Conservation (phyloP, 2,113 vertebrate genomes). For the Lota lota region DNA sequence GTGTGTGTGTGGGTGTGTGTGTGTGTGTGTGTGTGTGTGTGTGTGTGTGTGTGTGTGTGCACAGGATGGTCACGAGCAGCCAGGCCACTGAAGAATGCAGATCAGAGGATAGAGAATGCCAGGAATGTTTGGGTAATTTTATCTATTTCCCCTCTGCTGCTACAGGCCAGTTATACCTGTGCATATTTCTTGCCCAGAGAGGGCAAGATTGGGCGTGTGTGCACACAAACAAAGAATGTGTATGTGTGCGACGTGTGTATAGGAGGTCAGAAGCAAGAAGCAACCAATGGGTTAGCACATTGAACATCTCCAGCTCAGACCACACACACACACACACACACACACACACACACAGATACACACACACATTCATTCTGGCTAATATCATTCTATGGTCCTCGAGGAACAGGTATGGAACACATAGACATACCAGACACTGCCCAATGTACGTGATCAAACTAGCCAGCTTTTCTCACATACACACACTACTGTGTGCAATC, state of each 20-base stretch:
- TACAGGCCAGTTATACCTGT: slow-evolving; percentile 48
- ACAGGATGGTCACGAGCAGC: slow-evolving; percentile 52
- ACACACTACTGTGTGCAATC: slow-evolving; percentile 13
- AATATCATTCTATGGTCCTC: too few relatives aligned
- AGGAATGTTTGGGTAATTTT: slow-evolving; percentile 71
- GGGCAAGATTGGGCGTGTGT: slow-evolving; percentile 5
- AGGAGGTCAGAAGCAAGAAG: too few relatives aligned
- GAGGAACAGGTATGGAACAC: background rate
- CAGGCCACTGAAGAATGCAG: slow-evolving; percentile 65
- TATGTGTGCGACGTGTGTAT: background rate
- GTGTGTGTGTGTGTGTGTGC: slow-evolving; percentile 22
- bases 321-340: too few relatives aligned
- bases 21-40: slow-evolving; percentile 24
- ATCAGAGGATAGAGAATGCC: slow-evolving; percentile 66
- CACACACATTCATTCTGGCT: too few relatives aligned
- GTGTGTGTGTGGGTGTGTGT: slow-evolving; percentile 21
- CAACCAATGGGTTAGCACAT: too few relatives aligned
- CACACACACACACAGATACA: too few relatives aligned
- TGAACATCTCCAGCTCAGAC: too few relatives aligned
- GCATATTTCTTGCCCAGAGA: slow-evolving; percentile 28
- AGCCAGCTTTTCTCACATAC: slow-evolving; percentile 29
- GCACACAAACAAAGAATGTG: background rate
- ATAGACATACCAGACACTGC: slow-evolving; percentile 43
- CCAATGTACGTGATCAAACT: slow-evolving; percentile 14
- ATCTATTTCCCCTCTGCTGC: slow-evolving; percentile 49